Conservation (phyloP, 2,888 invertebrate species). For the Patella pellucida region DNA sequence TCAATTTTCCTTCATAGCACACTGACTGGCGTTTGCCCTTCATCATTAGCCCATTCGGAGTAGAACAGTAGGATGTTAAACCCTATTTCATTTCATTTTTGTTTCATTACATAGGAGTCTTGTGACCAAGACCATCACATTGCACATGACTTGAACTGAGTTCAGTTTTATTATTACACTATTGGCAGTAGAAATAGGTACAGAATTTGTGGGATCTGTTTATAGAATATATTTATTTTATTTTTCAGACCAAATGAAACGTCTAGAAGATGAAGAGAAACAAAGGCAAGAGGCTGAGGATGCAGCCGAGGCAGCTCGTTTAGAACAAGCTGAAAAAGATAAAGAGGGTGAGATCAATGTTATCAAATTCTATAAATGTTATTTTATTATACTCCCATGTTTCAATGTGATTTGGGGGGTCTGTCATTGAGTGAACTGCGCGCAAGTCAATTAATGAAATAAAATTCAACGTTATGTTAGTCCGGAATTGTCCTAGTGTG, state of each 20-base stretch:
- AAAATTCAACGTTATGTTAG: background rate
- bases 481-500: background rate
- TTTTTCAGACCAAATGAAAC: constrained; percentile 66
- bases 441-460: too few relatives aligned
- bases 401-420: background rate
- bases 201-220: background rate
- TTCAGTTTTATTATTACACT: too few relatives aligned
- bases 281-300: constrained; percentile 58
- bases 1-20: too few relatives aligned
- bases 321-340: constrained; percentile 49
- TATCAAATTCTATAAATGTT: background rate
- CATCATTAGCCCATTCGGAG: too few relatives aligned
- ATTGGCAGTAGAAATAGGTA: too few relatives aligned
- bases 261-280: constrained; percentile 66
- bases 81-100: background rate
- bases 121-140: too few relatives aligned
- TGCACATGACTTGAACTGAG: too few relatives aligned
- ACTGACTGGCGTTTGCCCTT: too few relatives aligned
- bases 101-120: too few relatives aligned
- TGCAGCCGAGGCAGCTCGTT: constrained; percentile 52
- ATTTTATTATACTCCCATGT: background rate
- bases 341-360: constrained; percentile 34
- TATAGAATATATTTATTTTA: constrained; percentile 1
- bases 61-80: too few relatives aligned
- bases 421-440: background rate